Evolutionary conservation across 2,888 invertebrate species (phyloP).

Genomic region (Diarsia mendica): DNA sequence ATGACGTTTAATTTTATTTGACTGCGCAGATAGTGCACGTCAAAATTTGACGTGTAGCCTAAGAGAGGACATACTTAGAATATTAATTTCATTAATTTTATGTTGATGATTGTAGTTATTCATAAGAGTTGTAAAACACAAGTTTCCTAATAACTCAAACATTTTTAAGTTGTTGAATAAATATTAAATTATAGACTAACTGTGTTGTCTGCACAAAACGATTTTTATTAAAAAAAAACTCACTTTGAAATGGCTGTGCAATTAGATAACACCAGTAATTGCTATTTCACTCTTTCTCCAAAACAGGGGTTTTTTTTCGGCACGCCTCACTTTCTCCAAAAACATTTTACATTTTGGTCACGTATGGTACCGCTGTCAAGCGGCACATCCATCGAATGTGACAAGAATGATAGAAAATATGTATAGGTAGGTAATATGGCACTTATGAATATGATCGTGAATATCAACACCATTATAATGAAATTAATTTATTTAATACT

Average conservation of each 20-base stretch:
- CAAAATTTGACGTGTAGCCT: background rate
- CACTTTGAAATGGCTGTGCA: background rate
- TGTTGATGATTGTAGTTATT: background rate
- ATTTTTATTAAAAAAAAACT: no score
- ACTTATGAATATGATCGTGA: background rate
- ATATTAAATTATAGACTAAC: background rate
- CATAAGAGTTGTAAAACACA: background rate
- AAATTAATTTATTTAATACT: background rate
- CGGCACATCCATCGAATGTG: background rate
- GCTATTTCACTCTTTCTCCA: constrained; percentile 18
- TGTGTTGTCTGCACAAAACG: background rate
- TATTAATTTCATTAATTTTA: background rate
- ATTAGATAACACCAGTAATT: constrained; percentile 19
- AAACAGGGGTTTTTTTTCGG: constrained; percentile 1
- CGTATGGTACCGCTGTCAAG: background rate
- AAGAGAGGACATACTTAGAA: background rate
- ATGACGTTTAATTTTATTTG: background rate
- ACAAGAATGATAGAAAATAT: constrained; percentile 14
- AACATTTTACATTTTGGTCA: constrained; percentile 23
- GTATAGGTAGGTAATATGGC: constrained; percentile 2
- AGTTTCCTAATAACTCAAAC: background rate
- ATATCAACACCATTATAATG: background rate
- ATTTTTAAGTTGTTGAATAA: background rate
- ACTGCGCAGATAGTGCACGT: fast-evolving
- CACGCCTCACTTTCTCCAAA: constrained; percentile 48